Evolutionary conservation across 1,140 invertebrate species (phyloP), one percentile per base, ranked within the genome.

Genomic region (Octopus sinensis): DNA sequence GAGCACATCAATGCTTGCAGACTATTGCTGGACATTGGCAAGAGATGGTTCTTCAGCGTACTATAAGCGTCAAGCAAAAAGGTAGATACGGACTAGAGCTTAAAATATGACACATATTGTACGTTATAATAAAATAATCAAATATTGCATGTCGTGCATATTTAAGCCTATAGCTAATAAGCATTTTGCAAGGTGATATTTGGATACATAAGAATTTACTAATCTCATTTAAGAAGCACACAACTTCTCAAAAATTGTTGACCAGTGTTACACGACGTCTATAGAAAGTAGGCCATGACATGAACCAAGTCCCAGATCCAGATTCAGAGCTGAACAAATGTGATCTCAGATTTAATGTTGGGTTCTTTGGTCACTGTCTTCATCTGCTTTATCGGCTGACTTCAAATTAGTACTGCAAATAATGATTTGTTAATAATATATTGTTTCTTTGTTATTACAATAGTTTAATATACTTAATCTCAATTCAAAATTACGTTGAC

Each of bases 51-150:
- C 62, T 12, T 68, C n/a, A 12, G n/a, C 9, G 9, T 9, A 12
- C 62, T 68, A 68, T n/a, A 68, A 68, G 62, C 62, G 62, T 12
- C 62, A 68, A 68, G 62, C 62, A 68, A 68, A 68, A 68, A n/a
- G n/a, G 62, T 68, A 68, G 62, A 68, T n/a, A 68, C 62, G 12
- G 3, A 68, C n/a, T 2, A 68, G n/a, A n/a, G 62, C 12, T n/a
- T 68, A n/a, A 68, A 68, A 12, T 68, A 3, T 3, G 12, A 68
- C n/a, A 68, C n/a, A 68, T 68, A 13, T 12, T 13, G 62, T 68
- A 68, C n/a, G 62, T 68, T 12, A 68, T 13, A 68, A 13, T 68
- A 68, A 68, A 68, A 68, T 68, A 68, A 68, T 13, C 12, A 68
- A 13, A 68, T 13, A 68, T 13, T 68, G 3, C n/a, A 68, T 68